A percentile compares a stretch with the other conserved stretches of the same genome.
Conservation (phyloP, 2,113 vertebrate genomes). For the Anoplopoma fimbria region DNA sequence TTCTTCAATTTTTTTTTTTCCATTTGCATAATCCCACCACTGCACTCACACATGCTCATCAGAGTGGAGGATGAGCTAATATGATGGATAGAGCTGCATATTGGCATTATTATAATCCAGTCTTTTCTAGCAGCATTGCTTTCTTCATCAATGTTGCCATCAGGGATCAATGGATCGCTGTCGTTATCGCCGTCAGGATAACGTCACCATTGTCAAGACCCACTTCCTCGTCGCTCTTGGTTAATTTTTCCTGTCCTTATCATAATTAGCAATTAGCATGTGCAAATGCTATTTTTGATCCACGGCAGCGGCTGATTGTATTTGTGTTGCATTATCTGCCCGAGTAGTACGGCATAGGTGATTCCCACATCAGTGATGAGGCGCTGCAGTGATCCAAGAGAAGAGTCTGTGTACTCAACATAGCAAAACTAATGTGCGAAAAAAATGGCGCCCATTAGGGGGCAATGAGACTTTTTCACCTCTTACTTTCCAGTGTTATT, state of each 20-base stretch:
- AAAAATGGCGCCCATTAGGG: background rate
- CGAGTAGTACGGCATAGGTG: slow-evolving; percentile 26
- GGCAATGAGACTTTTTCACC: background rate
- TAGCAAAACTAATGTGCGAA: slow-evolving; percentile 48
- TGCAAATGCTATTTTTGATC: slow-evolving; percentile 46
- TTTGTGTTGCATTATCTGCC: slow-evolving; percentile 56
- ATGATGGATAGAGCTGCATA: slow-evolving; percentile 58
- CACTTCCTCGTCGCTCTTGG: slow-evolving; percentile 30
- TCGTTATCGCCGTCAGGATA: slow-evolving; percentile 32
- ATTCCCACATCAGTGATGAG: slow-evolving; percentile 16
- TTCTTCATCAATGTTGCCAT: slow-evolving; percentile 47
- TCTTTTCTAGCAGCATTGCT: slow-evolving; percentile 45
- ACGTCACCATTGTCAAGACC: slow-evolving; percentile 15
- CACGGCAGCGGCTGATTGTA: slow-evolving; percentile 50
- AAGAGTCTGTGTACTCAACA: slow-evolving; percentile 35
- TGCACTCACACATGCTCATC: slow-evolving; percentile 74
- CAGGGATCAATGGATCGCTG: slow-evolving; percentile 49
- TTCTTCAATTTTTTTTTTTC: slow-evolving; percentile 68
- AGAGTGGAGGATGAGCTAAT: slow-evolving; percentile 76
- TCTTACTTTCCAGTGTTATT: background rate
- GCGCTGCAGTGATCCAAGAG: slow-evolving; percentile 15
- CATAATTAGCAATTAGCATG: slow-evolving; percentile 60
- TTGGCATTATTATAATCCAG: slow-evolving; percentile 76
- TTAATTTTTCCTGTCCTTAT: slow-evolving; percentile 44
- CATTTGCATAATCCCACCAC: slow-evolving; percentile 83